A percentile compares a stretch with the other conserved stretches of the same genome.
Conservation (phyloP, 2,888 invertebrate species). For the Rhaphigaster nebulosa region DNA sequence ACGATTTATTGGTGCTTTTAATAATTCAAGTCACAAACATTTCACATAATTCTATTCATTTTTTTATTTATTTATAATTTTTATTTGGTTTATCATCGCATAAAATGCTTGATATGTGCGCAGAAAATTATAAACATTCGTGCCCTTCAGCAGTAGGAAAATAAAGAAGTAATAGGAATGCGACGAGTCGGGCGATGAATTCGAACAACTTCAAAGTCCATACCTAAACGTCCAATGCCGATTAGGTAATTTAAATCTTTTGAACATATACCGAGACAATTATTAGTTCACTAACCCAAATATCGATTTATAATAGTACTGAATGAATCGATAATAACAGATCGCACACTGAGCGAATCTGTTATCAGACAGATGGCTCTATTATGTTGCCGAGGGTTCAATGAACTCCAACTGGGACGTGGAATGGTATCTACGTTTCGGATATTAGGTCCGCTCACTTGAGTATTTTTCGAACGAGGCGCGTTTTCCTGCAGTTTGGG, state of each 20-base stretch:
- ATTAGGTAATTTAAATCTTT: background rate
- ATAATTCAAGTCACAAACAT: too few relatives aligned
- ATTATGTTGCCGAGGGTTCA: background rate
- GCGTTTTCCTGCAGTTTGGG: background rate
- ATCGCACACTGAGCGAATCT: background rate
- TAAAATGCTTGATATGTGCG: background rate
- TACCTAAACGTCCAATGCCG: background rate
- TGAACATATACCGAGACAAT: background rate
- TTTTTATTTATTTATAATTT: too few relatives aligned
- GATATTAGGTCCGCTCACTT: background rate
- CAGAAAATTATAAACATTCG: background rate
- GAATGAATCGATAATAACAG: background rate
- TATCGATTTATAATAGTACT: background rate
- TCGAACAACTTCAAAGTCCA: background rate
- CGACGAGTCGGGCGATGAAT: background rate
- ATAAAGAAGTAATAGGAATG: background rate
- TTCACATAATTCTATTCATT: too few relatives aligned
- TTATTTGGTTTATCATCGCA: background rate
- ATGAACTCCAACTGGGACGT: background rate
- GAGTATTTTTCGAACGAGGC: background rate
- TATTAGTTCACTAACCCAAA: background rate
- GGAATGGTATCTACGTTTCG: conserved; percentile 4
- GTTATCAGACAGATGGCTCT: background rate
- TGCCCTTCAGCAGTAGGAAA: background rate
- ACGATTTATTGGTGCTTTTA: too few relatives aligned